Conservation (phyloP, 1,140 invertebrate species). For the Aradophagus sp. region DNA sequence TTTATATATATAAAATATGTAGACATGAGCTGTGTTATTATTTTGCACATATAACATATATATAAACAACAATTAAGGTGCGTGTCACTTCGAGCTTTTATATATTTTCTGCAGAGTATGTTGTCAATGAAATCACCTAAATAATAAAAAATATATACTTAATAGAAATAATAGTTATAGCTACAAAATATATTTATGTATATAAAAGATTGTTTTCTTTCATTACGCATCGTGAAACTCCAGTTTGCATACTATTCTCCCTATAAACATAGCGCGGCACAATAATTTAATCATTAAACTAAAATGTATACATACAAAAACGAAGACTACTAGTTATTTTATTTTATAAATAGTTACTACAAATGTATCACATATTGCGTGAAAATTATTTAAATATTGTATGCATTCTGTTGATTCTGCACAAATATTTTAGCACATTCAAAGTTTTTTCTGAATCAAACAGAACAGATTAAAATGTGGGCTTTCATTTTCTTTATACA, state of each 20-base stretch:
- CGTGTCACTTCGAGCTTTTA: constrained; percentile 34
- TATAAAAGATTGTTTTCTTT: constrained; percentile 10
- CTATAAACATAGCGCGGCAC: constrained; percentile 16
- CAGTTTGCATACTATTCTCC: constrained; percentile 14
- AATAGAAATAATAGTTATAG: constrained; percentile 15
- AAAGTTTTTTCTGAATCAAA: too few species aligned
- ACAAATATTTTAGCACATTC: too few species aligned
- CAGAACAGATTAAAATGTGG: too few species aligned
- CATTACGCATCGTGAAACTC: constrained; percentile 5
- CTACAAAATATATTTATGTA: constrained; percentile 30
- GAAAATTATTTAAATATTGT: constrained; percentile 46
- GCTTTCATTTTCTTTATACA: too few species aligned
- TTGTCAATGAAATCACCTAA: constrained; percentile 19
- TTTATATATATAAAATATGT: constrained; percentile 30
- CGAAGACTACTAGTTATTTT: constrained; percentile 46
- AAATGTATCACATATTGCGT: constrained; percentile 49
- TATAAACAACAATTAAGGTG: constrained; percentile 42
- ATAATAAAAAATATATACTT: constrained; percentile 29
- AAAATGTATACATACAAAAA: constrained; percentile 33
- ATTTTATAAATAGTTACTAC: constrained; percentile 47
- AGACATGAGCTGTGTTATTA: constrained; percentile 23
- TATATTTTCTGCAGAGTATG: constrained; percentile 25
- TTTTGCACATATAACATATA: constrained; percentile 43
- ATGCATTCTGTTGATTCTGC: constrained; percentile 8
- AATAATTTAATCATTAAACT: constrained; percentile 46